Evolutionary conservation across 2,888 invertebrate species (phyloP).

Genomic region (Tanypteryx hageni): DNA sequence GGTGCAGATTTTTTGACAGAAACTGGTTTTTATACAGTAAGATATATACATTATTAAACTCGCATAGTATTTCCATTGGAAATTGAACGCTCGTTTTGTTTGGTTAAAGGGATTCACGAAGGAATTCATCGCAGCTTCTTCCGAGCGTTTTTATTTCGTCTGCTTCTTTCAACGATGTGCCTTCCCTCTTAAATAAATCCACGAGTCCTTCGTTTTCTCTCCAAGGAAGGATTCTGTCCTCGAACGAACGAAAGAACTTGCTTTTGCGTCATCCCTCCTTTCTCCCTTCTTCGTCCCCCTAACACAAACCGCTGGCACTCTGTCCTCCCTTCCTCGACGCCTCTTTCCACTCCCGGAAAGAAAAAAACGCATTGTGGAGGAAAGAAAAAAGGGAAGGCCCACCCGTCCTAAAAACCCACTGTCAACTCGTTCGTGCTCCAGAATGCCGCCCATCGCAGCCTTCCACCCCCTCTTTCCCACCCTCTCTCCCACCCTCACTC

Average conservation of each 20-base stretch:
- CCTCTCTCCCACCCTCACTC: background rate
- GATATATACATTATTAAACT: no score
- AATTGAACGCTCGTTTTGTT: no score
- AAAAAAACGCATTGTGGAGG: background rate
- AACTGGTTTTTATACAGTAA: no score
- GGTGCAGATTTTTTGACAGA: no score
- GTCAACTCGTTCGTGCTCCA: constrained; percentile 46
- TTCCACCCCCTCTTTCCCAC: background rate
- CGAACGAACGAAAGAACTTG: constrained; percentile 12
- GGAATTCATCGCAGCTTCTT: constrained; percentile 6
- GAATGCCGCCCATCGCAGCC: background rate
- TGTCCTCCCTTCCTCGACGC: background rate
- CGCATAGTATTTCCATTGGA: no score
- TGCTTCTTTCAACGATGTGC: background rate
- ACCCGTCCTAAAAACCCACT: constrained; percentile 38
- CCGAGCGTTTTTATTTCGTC: background rate
- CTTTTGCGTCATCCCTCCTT: constrained; percentile 35
- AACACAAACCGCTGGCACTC: background rate
- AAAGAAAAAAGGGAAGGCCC: constrained; percentile 4
- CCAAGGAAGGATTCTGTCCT: background rate
- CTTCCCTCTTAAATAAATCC: background rate
- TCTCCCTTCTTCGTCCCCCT: background rate
- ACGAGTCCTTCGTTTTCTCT: background rate
- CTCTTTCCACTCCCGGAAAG: background rate
- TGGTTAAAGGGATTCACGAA: background rate